Evolutionary conservation across 1,140 invertebrate species (phyloP).

Genomic region (Atopsyche davidsoni): DNA sequence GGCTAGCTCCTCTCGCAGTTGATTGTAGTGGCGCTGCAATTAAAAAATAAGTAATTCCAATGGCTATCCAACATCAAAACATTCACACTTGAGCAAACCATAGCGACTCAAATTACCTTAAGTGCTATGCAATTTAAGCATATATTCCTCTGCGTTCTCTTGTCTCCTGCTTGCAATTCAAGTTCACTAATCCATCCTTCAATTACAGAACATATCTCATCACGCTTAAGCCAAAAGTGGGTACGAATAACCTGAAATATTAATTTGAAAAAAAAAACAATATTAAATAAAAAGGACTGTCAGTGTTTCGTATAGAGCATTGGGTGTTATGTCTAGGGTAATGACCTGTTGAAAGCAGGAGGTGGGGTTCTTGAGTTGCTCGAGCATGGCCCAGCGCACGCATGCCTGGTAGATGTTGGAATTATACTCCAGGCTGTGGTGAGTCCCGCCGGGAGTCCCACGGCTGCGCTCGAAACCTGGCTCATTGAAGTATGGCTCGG

Average conservation of each 20-base stretch:
- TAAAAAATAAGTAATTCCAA: conserved; percentile 1
- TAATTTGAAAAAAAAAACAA: conserved; percentile 12
- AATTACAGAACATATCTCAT: conserved; percentile 84
- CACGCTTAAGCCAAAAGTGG: conserved; percentile 91
- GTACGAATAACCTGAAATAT: conserved; percentile 74
- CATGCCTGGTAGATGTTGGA: conserved; percentile 93
- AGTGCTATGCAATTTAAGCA: conserved; percentile 70
- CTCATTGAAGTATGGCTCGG: conserved; percentile 98
- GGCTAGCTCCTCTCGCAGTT: conserved; percentile 69
- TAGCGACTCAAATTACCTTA: conserved; percentile 51
- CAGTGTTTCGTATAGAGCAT: conserved; percentile 1
- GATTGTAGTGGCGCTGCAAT: conserved; percentile 69
- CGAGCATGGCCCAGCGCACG: conserved; percentile 93
- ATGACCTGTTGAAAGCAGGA: conserved; percentile 87
- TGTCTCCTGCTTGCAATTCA: conserved; percentile 66
- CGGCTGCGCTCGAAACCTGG: conserved; percentile 92
- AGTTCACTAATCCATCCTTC: conserved; percentile 87
- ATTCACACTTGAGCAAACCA: not conserved
- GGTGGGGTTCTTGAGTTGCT: conserved; percentile 84
- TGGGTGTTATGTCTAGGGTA: conserved; percentile 5
- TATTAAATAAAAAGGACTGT: not conserved
- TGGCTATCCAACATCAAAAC: conserved; percentile 22
- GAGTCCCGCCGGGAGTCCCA: conserved; percentile 80
- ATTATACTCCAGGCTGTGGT: conserved; percentile 89
- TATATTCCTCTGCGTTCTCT: conserved; percentile 65